Conservation (phyloP, 2,113 vertebrate genomes). For the Gallinago media region DNA sequence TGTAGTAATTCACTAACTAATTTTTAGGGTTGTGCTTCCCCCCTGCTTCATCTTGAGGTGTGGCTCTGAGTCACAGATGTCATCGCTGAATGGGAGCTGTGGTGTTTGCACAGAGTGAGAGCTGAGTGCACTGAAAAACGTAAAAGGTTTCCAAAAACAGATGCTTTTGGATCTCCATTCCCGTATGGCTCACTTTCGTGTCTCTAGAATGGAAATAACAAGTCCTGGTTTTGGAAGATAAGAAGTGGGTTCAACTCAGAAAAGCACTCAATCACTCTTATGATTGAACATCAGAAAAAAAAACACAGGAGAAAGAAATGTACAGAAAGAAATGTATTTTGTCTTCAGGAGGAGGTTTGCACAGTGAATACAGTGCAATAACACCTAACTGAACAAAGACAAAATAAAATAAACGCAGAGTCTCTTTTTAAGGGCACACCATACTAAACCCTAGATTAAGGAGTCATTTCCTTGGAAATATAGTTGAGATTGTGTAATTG, state of each 20-base stretch:
- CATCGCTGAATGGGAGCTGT: background rate
- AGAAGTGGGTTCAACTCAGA: background rate
- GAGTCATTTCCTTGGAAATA: background rate
- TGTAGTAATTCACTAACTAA: background rate
- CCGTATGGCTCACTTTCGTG: background rate
- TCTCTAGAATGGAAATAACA: background rate
- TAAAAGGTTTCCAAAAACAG: background rate
- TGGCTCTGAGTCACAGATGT: background rate
- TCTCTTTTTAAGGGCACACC: background rate
- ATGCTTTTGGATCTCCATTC: background rate
- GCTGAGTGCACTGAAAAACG: background rate
- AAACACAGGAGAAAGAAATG: background rate
- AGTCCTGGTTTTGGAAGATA: background rate
- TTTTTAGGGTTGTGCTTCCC: background rate
- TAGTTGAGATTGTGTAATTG: background rate
- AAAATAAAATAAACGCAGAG: background rate
- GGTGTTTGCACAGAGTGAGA: background rate
- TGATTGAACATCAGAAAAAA: background rate
- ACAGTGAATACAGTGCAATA: background rate
- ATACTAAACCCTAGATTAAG: background rate
- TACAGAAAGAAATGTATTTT: background rate
- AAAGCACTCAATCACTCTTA: background rate
- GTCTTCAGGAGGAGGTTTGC: background rate
- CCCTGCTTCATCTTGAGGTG: background rate
- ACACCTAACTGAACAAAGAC: background rate